Conservation (phyloP, 2,888 invertebrate genomes). For the Campoplex nolae region DNA sequence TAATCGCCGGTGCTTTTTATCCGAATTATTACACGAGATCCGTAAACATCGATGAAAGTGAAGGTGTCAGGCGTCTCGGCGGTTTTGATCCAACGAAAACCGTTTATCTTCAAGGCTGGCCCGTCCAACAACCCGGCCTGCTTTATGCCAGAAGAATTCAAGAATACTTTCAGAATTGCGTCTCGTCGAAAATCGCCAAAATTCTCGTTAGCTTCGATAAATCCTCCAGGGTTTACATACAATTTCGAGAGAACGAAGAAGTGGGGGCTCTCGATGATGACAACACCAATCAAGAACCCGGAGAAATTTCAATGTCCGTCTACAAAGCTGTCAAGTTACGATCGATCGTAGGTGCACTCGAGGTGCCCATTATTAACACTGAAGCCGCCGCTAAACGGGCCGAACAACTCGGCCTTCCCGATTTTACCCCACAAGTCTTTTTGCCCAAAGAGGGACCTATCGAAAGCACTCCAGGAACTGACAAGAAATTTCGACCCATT, state of each 20-base stretch:
- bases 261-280: conserved; percentile 51
- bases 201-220: conserved; percentile 83
- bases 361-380: conserved; percentile 85
- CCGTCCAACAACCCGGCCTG: conserved; percentile 88
- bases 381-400: conserved; percentile 74
- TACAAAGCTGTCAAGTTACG: conserved; percentile 91
- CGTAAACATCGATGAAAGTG: conserved; percentile 87
- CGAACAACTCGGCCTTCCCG: conserved; percentile 69
- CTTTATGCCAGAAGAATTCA: conserved; percentile 89
- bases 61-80: conserved; percentile 88
- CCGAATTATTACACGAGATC: conserved; percentile 93
- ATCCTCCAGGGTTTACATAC: conserved; percentile 89
- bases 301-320: conserved; percentile 86
- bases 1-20: conserved; percentile 96
- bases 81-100: conserved; percentile 92
- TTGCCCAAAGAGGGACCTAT: conserved; percentile 44
- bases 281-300: conserved; percentile 78
- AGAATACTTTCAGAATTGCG: conserved; percentile 85
- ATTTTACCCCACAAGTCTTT: conserved; percentile 32
- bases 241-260: conserved; percentile 86
- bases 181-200: conserved; percentile 58
- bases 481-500: conserved; percentile 84
- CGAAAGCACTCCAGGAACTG: conserved; percentile 77
- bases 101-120: conserved; percentile 87
- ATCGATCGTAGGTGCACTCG: conserved; percentile 82